Percentiles rank a stretch among this genome's conserved stretches.
These are phyloP conservation scores for Urophycis tenuis DNA, from an alignment of 2,797 vertebrate species.

Conservation along the genomic window DNA sequence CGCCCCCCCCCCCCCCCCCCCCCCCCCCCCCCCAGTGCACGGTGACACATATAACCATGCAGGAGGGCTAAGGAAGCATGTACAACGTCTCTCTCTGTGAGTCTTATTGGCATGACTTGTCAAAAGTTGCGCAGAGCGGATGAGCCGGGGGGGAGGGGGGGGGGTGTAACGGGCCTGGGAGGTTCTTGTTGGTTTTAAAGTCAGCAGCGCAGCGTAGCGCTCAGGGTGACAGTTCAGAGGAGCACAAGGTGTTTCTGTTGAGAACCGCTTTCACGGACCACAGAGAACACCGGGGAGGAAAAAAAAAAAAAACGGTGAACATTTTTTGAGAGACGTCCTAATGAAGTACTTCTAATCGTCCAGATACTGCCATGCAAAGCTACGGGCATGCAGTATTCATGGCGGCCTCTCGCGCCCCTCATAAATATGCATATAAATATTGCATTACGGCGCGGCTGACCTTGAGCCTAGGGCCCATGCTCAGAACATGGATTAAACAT, in stretches of 20 bases:
- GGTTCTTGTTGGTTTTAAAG: not conserved
- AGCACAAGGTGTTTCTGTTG: not conserved
- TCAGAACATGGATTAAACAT: constrained; percentile 25
- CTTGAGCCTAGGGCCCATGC: constrained; percentile 17
- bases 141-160: too few species aligned
- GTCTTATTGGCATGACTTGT: not conserved
- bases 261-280: not conserved
- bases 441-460: constrained; percentile 21
- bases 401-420: not conserved
- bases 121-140: not conserved
- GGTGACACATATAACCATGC: not conserved
- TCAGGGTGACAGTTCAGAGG: not conserved
- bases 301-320: not conserved
- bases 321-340: not conserved
- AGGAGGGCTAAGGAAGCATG: not conserved
- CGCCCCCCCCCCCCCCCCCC: too few species aligned
- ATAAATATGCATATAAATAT: constrained; percentile 11
- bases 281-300: not conserved
- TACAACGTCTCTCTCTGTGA: not conserved
- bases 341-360: not conserved
- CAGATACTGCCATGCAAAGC: not conserved
- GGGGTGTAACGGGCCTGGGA: too few species aligned
- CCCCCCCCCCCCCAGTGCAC: too few species aligned
- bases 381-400: constrained; percentile 6
- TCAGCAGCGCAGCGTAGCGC: not conserved